Base-by-base conservation (phyloP, 2,113 vertebrate genomes). In the Paratilapia polleni region DNA sequence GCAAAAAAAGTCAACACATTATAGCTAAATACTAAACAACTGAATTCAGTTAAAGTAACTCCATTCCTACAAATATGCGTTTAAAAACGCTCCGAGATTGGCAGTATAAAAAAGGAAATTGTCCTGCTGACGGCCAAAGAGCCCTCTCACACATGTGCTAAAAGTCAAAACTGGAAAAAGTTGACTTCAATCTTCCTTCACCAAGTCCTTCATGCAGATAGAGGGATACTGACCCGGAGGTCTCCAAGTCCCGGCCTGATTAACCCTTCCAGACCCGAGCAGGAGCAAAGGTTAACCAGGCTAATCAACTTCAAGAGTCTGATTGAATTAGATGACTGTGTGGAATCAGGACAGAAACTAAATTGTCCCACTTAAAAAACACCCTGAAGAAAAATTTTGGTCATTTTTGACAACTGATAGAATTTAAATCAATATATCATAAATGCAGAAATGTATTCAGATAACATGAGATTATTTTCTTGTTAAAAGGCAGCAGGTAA, bases 231-330 rank as follows among this genome's bases (percentile, higher is more conserved):
- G 97, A 97, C 96, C 97, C 90, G 28, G 84, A 89, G 96, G 96
- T 95, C 95, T 94, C 82, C 87, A 90, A 93, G 95, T 96, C 92
- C 92, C 63, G 94, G 95, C 95, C 96, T 96, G 95, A 97, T 97
- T 97, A 98, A 98, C 97, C 96, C 97, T 95, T 96, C 86, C 93
- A 90, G 94, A 88, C 93, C 96, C 95, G 83, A 89, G 79, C 87
- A 90, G 84, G 94, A 96, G 93, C 93, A 95, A 92, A 96, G 96
- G 96, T 97, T 97, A 97, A 97, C 95, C 93, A 91, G 89, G 82
- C 96, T 93, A 93, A 96, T 96, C 92, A 95, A 95, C 92, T 94
- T 88, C 92, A 94, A 93, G 91, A 91, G 90, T 82, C 90, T 92
- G 91, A 95, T 95, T 95, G 87, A 94, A 86, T 94, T 92, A 78